Evolutionary conservation across 2,113 vertebrate genomes (phyloP).

Genomic region (Engraulis encrasicolus): DNA sequence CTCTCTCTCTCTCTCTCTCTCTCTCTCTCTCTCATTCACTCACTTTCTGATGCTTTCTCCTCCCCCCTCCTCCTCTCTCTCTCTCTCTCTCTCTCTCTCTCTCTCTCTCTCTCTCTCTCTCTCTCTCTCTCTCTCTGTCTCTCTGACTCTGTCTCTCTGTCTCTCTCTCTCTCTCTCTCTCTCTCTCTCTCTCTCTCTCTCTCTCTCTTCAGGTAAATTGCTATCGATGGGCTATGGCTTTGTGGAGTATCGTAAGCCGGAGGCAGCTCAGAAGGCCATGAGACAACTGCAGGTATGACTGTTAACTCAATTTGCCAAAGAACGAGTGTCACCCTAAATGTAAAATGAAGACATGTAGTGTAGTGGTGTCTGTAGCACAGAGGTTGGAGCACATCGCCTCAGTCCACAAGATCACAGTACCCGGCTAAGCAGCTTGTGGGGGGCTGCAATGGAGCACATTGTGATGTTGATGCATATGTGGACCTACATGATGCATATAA

Average conservation of each 20-base stretch:
- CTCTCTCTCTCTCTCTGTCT: too few relatives aligned
- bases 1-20: neutral
- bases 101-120: too few relatives aligned
- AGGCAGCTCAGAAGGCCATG: slow-evolving; percentile 90
- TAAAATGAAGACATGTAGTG: neutral
- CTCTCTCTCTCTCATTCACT: slow-evolving; percentile 19
- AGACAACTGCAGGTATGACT: slow-evolving; percentile 84
- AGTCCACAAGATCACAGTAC: neutral
- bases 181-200: too few relatives aligned
- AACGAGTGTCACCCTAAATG: neutral
- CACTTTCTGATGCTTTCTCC: too few relatives aligned
- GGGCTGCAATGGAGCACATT: neutral
- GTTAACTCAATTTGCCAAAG: neutral
- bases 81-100: too few relatives aligned
- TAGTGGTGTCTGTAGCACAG: neutral
- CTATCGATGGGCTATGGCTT: slow-evolving; percentile 97
- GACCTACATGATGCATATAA: too few relatives aligned
- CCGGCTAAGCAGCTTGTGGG: neutral
- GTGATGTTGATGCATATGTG: neutral
- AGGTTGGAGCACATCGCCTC: neutral
- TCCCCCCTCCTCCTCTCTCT: too few relatives aligned
- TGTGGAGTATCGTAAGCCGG: slow-evolving; percentile 86
- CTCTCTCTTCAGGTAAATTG: slow-evolving; percentile 73
- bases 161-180: too few relatives aligned
- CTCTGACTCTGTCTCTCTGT: too few relatives aligned